Conservation (phyloP, 1,140 invertebrate genomes). For the Ceratina australensis region DNA sequence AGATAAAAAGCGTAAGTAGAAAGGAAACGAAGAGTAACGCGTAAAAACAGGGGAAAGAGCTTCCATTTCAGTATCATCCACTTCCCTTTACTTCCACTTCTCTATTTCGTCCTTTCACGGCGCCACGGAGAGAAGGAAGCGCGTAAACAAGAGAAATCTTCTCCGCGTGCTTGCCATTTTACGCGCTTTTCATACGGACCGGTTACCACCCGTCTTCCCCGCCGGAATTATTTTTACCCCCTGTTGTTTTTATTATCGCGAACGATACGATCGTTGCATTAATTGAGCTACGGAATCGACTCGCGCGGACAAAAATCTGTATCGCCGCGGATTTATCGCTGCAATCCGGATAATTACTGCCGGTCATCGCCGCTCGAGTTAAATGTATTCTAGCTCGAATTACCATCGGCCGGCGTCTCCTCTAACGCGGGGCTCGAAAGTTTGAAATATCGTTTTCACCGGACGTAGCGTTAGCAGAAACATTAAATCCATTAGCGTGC, state of each 20-base stretch:
- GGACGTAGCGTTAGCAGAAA: not conserved
- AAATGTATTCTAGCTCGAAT: not conserved
- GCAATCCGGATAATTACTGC: not conserved
- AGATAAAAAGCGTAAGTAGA: slow-evolving; percentile 27
- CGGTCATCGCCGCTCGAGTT: not conserved
- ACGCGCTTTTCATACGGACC: slow-evolving; percentile 14
- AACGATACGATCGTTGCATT: not conserved
- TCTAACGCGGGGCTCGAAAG: not conserved
- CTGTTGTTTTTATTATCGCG: too few species aligned
- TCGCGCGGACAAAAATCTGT: not conserved
- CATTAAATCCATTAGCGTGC: slow-evolving; percentile 4
- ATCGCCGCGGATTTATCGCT: not conserved
- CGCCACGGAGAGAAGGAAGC: slow-evolving; percentile 35
- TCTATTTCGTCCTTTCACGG: slow-evolving; percentile 30
- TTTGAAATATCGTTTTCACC: slow-evolving; percentile 4
- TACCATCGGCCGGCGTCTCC: not conserved
- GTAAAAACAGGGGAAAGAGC: slow-evolving; percentile 48
- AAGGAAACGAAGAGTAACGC: slow-evolving; percentile 39
- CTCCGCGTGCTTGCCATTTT: slow-evolving; percentile 39
- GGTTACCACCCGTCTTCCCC: too few species aligned
- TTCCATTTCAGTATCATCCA: slow-evolving; percentile 57
- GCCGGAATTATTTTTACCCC: too few species aligned
- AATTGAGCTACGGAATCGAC: slow-evolving; percentile 2
- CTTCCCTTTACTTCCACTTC: slow-evolving; percentile 44
- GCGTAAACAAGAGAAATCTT: slow-evolving; percentile 57